Evolutionary conservation across 2,113 vertebrate genomes (phyloP).

Genomic region (Pao palembangensis): DNA sequence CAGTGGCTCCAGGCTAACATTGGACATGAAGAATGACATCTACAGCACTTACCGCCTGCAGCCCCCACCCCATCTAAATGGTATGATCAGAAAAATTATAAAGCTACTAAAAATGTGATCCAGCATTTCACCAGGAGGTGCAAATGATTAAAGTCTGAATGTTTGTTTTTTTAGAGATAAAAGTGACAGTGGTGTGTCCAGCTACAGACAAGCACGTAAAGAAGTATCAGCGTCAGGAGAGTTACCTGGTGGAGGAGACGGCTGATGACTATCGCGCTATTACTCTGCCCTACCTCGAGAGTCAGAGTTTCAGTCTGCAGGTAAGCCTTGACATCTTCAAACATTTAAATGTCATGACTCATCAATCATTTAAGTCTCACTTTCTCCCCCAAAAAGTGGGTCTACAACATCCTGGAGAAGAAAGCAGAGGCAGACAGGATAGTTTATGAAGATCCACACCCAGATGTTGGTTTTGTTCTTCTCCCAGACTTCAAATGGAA

Average conservation of each 20-base stretch:
- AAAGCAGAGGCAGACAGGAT: conserved; percentile 90
- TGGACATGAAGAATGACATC: conserved; percentile 89
- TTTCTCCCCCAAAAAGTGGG: conserved; percentile 79
- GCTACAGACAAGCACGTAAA: conserved; percentile 92
- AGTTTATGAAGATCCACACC: conserved; percentile 87
- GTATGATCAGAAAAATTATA: conserved; percentile 55
- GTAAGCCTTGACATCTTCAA: conserved; percentile 52
- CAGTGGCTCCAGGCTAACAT: conserved; percentile 67
- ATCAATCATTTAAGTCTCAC: neutral
- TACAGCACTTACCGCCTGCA: conserved; percentile 87
- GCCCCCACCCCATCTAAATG: conserved; percentile 81
- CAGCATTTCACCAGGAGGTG: neutral
- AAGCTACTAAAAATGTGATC: no score
- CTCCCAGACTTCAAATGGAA: conserved; percentile 97
- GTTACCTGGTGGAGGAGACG: conserved; percentile 81
- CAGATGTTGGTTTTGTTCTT: conserved; percentile 82
- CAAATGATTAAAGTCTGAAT: neutral
- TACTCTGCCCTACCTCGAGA: conserved; percentile 84
- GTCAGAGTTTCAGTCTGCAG: conserved; percentile 90
- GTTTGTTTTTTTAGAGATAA: conserved; percentile 78
- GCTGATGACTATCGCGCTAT: conserved; percentile 80
- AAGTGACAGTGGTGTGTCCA: conserved; percentile 88
- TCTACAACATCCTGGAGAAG: conserved; percentile 94
- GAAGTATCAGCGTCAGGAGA: conserved; percentile 85
- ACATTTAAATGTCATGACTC: neutral